Percentiles rank a stretch among this genome's conserved stretches.
phyloP scores from a whole-genome alignment of 1,140 invertebrate genomes.

The Tetramorium alpestre region DNA sequence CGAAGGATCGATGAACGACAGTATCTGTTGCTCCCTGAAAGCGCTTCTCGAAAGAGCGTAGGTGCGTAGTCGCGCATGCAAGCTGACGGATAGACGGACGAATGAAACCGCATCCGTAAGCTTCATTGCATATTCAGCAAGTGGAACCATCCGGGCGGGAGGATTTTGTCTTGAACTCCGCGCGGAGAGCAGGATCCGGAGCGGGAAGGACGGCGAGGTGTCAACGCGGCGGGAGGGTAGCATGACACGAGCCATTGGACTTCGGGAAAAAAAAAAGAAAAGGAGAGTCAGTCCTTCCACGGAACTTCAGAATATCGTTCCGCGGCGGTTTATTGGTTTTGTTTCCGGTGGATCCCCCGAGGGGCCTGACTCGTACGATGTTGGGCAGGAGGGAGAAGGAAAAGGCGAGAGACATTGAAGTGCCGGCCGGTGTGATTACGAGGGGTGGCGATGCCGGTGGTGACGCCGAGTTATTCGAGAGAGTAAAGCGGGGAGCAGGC shows the following conservation, averaged over 20 bases:
- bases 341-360: slow-evolving; percentile 59
- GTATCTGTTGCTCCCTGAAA: slow-evolving; percentile 54
- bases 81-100: slow-evolving; percentile 73
- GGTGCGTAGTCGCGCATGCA: slow-evolving; percentile 25
- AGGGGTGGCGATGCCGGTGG: slow-evolving; percentile 69
- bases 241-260: slow-evolving; percentile 71
- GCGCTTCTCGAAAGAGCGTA: background rate
- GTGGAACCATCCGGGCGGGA: slow-evolving; percentile 59
- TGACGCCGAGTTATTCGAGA: slow-evolving; percentile 78
- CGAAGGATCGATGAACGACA: slow-evolving; percentile 30
- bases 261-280: slow-evolving; percentile 30
- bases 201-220: slow-evolving; percentile 2
- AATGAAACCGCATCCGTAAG: slow-evolving; percentile 72
- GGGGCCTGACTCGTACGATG: background rate
- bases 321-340: slow-evolving; percentile 82
- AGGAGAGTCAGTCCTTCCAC: slow-evolving; percentile 69
- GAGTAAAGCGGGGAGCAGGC: slow-evolving; percentile 56
- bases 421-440: slow-evolving; percentile 66
- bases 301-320: slow-evolving; percentile 71
- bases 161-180: slow-evolving; percentile 79
- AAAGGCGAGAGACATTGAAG: slow-evolving; percentile 48
- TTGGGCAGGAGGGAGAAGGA: background rate
- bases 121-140: slow-evolving; percentile 84
- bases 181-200: background rate
- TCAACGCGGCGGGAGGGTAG: slow-evolving; percentile 60